These are phyloP conservation scores for Lithobates sylvaticus DNA, from an alignment of 2,797 vertebrate species.

Conservation along the genomic window DNA sequence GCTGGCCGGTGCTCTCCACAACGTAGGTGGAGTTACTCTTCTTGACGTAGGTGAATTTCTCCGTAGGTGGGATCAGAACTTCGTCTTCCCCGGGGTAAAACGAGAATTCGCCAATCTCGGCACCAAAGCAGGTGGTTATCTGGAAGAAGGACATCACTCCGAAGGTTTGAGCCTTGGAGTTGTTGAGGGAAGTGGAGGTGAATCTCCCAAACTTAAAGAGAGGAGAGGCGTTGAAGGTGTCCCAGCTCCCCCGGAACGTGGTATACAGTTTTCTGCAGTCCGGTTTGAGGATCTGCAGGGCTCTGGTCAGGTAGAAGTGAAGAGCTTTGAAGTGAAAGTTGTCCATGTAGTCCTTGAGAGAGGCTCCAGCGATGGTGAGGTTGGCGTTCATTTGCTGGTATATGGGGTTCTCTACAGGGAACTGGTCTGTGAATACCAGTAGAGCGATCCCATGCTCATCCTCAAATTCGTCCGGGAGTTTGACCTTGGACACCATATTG, in stretches of 20 bases:
- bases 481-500: too few relatives aligned
- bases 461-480: conserved; percentile 1
- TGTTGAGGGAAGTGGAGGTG: neutral
- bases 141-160: neutral
- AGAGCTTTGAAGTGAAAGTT: conserved; percentile 24
- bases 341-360: conserved; percentile 7
- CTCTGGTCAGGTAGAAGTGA: conserved; percentile 17
- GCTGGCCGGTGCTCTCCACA: neutral
- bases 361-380: neutral
- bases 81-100: neutral
- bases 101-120: neutral
- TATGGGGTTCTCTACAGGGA: neutral
- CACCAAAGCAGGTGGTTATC: neutral
- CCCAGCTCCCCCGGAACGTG: neutral
- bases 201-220: neutral
- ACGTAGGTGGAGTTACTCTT: neutral
- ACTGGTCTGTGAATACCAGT: neutral
- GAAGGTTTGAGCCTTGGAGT: neutral
- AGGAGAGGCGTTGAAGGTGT: too few relatives aligned
- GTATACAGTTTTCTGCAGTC: neutral
- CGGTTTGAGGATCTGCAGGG: conserved; percentile 3
- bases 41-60: neutral
- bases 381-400: conserved; percentile 14
- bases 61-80: conserved; percentile 15
- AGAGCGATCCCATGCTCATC: conserved; percentile 6